phyloP scores from a whole-genome alignment of 2,113 vertebrate genomes.

The Telmatochromis sp. region DNA sequence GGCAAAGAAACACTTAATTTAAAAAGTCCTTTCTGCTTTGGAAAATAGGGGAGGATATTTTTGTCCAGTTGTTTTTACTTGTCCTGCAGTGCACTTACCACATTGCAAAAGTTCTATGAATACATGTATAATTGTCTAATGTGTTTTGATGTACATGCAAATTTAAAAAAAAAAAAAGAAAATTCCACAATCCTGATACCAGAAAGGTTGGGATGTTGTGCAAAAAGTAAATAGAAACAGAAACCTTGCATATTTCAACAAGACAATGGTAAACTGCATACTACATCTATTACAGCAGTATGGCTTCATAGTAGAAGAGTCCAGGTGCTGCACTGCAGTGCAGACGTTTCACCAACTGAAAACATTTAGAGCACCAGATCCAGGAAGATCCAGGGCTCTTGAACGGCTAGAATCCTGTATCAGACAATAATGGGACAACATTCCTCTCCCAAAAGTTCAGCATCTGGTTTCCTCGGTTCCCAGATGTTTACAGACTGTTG shows the following conservation, averaged over 20 bases:
- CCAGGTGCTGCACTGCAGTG: not conserved
- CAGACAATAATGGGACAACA: not conserved
- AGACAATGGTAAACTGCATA: not conserved
- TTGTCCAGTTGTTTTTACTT: not conserved
- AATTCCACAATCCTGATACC: not conserved
- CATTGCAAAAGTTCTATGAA: not conserved
- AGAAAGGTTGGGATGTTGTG: not conserved
- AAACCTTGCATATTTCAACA: not conserved
- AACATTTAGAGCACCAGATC: not conserved
- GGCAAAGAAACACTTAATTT: not conserved
- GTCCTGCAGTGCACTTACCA: not conserved
- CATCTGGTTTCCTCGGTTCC: not conserved
- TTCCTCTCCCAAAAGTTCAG: not conserved
- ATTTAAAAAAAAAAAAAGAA: fast-evolving
- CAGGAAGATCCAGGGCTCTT: not conserved
- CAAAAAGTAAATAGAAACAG: not conserved
- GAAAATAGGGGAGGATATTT: not conserved
- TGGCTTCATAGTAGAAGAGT: not conserved
- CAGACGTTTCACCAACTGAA: not conserved
- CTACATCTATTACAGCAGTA: not conserved
- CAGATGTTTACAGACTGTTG: not conserved
- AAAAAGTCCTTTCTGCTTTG: not conserved
- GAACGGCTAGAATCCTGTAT: not conserved
- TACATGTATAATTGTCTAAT: not conserved
- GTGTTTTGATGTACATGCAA: not conserved